A percentile compares a stretch with the other conserved stretches of the same genome.
These are phyloP conservation scores for Sinocyclocheilus anophthalmus DNA, from an alignment of 2,113 vertebrate species.

Conservation along the genomic window DNA sequence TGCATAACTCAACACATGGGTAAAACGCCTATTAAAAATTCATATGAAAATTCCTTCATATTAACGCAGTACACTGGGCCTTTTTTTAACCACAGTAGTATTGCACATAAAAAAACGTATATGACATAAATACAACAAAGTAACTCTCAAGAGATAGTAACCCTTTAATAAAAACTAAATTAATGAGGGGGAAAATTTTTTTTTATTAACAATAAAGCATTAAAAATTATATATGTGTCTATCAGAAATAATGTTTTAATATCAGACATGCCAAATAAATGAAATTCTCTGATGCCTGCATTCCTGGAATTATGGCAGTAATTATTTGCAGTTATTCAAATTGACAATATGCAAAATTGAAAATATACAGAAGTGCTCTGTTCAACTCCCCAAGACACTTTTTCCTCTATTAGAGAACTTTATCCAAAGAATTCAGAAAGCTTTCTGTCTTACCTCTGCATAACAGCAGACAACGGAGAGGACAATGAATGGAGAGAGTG, in stretches of 20 bases:
- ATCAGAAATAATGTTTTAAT: neutral
- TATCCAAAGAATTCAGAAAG: neutral
- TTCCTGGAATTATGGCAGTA: neutral
- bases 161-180: too few relatives aligned
- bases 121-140: neutral
- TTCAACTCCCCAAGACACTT: neutral
- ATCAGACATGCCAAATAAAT: neutral
- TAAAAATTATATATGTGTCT: neutral
- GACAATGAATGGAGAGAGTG: neutral
- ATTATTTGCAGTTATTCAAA: neutral
- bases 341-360: neutral
- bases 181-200: too few relatives aligned
- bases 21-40: neutral
- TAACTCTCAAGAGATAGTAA: too few relatives aligned
- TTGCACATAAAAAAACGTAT: neutral
- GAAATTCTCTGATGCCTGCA: neutral
- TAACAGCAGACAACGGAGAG: slow-evolving; percentile 34
- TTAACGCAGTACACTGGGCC: neutral
- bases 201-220: neutral
- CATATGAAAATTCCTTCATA: neutral
- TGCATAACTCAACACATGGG: neutral
- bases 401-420: neutral
- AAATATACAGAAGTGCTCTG: neutral
- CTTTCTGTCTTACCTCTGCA: slow-evolving; percentile 45
- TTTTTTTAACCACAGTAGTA: neutral